Base-by-base conservation (phyloP, 2,113 vertebrate species). In the Ibidorhyncha struthersii region DNA sequence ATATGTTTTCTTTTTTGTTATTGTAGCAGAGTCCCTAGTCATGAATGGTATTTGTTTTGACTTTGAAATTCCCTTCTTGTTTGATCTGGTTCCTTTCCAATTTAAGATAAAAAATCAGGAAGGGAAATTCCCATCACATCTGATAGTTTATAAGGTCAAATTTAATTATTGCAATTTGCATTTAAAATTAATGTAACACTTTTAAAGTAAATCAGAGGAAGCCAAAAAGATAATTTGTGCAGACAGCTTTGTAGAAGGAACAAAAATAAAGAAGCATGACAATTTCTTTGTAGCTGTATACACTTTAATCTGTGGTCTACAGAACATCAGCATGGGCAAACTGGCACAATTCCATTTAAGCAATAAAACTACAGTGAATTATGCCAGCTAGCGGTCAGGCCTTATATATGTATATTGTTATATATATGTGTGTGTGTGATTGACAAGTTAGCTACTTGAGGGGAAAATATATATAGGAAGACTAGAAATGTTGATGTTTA, bases 21-120 rank as follows among this genome's bases (percentile, higher is more conserved):
- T 56, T 89, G 15, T 67, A 88, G 71, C 47, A 92, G 67, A 96
- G 47, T 86, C 73, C 72, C 83, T 85, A 86, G 34, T 81, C 70
- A 86, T 83, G 81, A 90, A 95, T 77, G 25, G 18, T 90, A 91
- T 97, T 97, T 97, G 72, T 96, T 96, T 94, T 96, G 92, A 96
- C 88, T 96, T 97, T 97, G 90, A 96, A 97, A 97, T 97, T 92
- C 79, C 38, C 80, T 90, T 72, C 86, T 91, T 92, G 49, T 95
- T 97, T 98, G 93, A 97, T 97, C 74, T 94, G 94, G 91, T 93
- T 90, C 76, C 73, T 96, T 96, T 94, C 85, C 76, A 97, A 96
- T 96, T 94, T 95, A 94, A 93, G 86, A 65, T 78, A 86, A 97
- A 95, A 96, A 94, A 90, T 53, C 76, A 92, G 90, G 59, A 96